Conservation (phyloP, 2,113 vertebrate species). For the Hypocryptadius cinnamomeus region DNA sequence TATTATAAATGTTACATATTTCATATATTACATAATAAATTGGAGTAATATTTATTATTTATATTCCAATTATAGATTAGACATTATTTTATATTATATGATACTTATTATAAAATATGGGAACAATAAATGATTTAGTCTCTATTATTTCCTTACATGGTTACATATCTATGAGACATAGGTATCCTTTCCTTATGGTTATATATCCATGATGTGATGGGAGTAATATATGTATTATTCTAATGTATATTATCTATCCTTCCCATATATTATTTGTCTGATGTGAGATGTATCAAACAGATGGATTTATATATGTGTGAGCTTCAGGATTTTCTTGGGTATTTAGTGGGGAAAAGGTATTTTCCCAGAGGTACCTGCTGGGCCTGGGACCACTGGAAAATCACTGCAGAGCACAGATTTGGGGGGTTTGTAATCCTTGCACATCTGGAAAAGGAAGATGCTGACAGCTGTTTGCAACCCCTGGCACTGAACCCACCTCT, state of each 20-base stretch:
- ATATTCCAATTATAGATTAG: neutral
- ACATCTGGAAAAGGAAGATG: neutral
- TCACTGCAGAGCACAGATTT: neutral
- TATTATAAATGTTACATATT: neutral
- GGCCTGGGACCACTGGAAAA: neutral
- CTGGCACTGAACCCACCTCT: neutral
- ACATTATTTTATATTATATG: neutral
- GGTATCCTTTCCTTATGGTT: neutral
- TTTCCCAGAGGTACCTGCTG: neutral
- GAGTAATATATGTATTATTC: neutral
- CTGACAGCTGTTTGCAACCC: neutral
- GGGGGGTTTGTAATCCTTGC: no score
- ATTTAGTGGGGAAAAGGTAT: neutral
- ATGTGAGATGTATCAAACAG: neutral
- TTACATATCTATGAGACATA: neutral
- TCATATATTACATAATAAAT: neutral
- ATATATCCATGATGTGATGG: neutral
- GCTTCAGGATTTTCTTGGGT: neutral
- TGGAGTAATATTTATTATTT: neutral
- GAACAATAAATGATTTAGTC: neutral
- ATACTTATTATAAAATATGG: neutral
- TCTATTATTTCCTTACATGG: neutral
- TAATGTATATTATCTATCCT: neutral
- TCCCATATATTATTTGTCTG: neutral
- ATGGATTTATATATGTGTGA: rapidly evolving